These are phyloP conservation scores for Eudyptes chrysolophus DNA, from an alignment of 2,113 vertebrate genomes.

Conservation along the genomic window DNA sequence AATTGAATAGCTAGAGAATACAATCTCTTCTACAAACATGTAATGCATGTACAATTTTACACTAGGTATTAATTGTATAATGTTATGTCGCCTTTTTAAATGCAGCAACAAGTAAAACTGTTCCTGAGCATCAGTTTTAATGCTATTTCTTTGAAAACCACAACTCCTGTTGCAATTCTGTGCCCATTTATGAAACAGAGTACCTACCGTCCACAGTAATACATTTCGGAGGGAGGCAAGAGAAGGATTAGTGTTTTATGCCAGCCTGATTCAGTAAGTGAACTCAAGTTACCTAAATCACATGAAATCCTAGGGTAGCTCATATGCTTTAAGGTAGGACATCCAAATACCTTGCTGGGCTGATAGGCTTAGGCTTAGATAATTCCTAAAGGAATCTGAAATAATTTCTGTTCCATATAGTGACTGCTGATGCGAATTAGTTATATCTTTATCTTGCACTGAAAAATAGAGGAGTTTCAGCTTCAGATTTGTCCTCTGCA, in stretches of 20 bases:
- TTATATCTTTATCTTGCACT: not conserved
- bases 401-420: constrained; percentile 2
- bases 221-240: not conserved
- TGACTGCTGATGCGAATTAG: not conserved
- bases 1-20: not conserved
- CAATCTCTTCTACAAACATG: not conserved
- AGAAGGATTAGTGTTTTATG: constrained; percentile 11
- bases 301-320: not conserved
- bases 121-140: not conserved
- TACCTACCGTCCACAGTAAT: not conserved
- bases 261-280: not conserved
- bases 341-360: constrained; percentile 4
- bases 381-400: constrained; percentile 4
- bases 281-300: constrained; percentile 8
- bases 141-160: not conserved
- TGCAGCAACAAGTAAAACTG: not conserved
- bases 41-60: not conserved
- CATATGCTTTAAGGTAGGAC: not conserved
- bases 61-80: not conserved
- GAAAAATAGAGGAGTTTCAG: not conserved
- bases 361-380: constrained; percentile 21
- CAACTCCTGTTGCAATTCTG: not conserved
- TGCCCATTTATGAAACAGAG: not conserved
- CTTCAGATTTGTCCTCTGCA: not conserved
- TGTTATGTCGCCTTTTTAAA: not conserved